Evolutionary conservation across 2,888 invertebrate genomes (phyloP).

Genomic region (Stictocephala bisonia): DNA sequence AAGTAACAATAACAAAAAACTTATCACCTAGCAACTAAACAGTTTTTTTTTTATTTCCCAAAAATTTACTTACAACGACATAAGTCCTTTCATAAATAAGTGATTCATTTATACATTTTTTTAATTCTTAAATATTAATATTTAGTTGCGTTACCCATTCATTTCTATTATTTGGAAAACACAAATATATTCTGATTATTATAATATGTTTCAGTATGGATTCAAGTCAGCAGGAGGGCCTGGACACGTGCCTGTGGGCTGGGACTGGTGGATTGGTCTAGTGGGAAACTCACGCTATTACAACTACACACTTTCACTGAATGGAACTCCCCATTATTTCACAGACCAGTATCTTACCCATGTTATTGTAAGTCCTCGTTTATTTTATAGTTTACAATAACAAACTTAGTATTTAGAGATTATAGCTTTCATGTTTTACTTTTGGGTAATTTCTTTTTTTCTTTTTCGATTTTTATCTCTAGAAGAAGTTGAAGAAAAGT

Average conservation of each 20-base stretch:
- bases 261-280: conserved; percentile 88
- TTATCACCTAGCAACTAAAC: too few relatives aligned
- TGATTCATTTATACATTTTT: too few relatives aligned
- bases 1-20: too few relatives aligned
- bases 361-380: conserved; percentile 73
- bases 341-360: conserved; percentile 84
- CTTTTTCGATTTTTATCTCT: too few relatives aligned
- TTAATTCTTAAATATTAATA: too few relatives aligned
- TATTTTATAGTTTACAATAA: not conserved
- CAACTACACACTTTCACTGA: conserved; percentile 86
- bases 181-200: not conserved
- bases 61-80: too few relatives aligned
- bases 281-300: conserved; percentile 95
- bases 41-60: too few relatives aligned
- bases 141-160: not conserved
- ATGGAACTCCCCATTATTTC: conserved; percentile 75
- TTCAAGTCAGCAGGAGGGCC: conserved; percentile 70
- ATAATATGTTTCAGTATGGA: conserved; percentile 71
- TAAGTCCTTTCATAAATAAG: too few relatives aligned
- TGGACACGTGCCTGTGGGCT: conserved; percentile 80
- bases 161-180: conserved; percentile 2
- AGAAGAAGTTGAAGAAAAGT: too few relatives aligned
- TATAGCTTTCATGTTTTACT: too few relatives aligned
- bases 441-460: too few relatives aligned
- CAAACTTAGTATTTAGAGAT: not conserved